A percentile compares a stretch with the other conserved stretches of the same genome.
Evolutionary conservation across 1,140 invertebrate genomes (phyloP).

Genomic region (Drosophila orena): DNA sequence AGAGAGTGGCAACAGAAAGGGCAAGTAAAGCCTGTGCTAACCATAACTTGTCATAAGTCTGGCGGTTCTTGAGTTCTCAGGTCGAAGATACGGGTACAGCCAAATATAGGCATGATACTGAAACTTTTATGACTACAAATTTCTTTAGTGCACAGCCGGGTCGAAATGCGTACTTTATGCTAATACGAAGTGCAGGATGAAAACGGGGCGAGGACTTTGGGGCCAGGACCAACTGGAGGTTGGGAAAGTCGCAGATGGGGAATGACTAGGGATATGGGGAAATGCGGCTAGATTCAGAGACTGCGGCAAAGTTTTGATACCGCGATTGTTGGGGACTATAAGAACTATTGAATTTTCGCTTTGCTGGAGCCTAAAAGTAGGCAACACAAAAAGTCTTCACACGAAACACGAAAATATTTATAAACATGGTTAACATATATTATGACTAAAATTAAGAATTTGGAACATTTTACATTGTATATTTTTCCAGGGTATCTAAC

Average conservation of each 20-base stretch:
- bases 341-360: not conserved
- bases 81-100: conserved; percentile 28
- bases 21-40: conserved; percentile 38
- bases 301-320: conserved; percentile 46
- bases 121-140: conserved; percentile 74
- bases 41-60: conserved; percentile 68
- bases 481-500: conserved; percentile 1
- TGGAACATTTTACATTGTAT: no score
- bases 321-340: conserved; percentile 2
- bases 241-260: conserved; percentile 27
- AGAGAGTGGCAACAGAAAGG: conserved; percentile 8
- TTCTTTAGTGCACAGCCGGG: conserved; percentile 59
- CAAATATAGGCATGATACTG: conserved; percentile 62
- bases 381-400: no score
- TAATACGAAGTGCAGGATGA: conserved; percentile 34
- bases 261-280: conserved; percentile 21
- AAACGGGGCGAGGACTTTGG: conserved; percentile 1
- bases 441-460: not conserved
- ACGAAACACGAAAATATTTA: no score
- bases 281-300: conserved; percentile 50
- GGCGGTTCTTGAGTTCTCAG: conserved; percentile 21
- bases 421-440: no score
- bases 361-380: not conserved
- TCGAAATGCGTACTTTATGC: conserved; percentile 64
- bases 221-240: conserved; percentile 12